Conservation (phyloP, 2,888 invertebrate species). For the Drosophila nigricruria region DNA sequence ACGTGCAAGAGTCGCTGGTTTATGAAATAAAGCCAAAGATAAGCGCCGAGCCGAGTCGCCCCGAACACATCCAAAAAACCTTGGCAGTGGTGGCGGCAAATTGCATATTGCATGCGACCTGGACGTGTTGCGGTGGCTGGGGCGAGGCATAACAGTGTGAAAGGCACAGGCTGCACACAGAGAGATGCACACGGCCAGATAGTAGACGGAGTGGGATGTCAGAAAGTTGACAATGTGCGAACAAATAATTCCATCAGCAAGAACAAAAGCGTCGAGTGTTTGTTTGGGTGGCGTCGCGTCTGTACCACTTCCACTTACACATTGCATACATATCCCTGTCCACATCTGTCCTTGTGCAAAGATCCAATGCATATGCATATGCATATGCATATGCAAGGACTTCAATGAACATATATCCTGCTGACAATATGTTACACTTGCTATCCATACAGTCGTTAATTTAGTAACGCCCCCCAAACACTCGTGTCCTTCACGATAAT, state of each 20-base stretch:
- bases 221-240: constrained; percentile 82
- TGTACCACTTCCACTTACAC: constrained; percentile 22
- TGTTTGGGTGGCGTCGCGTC: constrained; percentile 72
- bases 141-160: constrained; percentile 30
- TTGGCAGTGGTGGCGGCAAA: constrained; percentile 67
- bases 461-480: constrained; percentile 51
- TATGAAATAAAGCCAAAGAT: constrained; percentile 80
- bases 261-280: constrained; percentile 82
- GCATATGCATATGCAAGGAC: constrained; percentile 35
- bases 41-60: constrained; percentile 61
- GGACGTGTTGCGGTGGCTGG: constrained; percentile 14
- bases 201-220: constrained; percentile 48
- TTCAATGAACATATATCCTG: constrained; percentile 21
- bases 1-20: constrained; percentile 61
- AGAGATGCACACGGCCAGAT: constrained; percentile 63
- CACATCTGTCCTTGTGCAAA: constrained; percentile 26
- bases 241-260: constrained; percentile 84
- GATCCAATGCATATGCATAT: constrained; percentile 48
- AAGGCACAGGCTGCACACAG: constrained; percentile 39
- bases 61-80: constrained; percentile 53
- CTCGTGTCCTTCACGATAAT: constrained; percentile 68
- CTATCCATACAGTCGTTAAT: constrained; percentile 53
- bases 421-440: constrained; percentile 46
- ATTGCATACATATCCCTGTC: constrained; percentile 9
- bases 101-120: constrained; percentile 70